These are phyloP conservation scores for Heliothis subflexa DNA, from an alignment of 1,140 invertebrate species.

Conservation along the genomic window DNA sequence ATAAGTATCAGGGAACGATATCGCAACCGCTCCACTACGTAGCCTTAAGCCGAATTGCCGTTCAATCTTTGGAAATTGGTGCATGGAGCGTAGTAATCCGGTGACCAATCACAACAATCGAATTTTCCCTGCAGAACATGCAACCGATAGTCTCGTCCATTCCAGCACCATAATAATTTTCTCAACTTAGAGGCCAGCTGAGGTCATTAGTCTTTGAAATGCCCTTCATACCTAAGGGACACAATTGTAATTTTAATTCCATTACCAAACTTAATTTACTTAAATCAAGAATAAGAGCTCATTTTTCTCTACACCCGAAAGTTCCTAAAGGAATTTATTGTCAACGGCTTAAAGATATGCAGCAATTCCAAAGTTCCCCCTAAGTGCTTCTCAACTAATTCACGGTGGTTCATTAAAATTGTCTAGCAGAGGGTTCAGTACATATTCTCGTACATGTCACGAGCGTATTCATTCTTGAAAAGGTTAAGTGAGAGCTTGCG, in stretches of 20 bases:
- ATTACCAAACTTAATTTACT: conserved; percentile 2
- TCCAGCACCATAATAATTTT: too few species aligned
- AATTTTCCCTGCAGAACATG: not conserved
- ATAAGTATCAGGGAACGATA: not conserved
- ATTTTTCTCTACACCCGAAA: not conserved
- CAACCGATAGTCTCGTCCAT: too few species aligned
- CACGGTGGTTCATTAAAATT: conserved; percentile 31
- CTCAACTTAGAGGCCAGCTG: too few species aligned
- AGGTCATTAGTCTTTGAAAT: too few species aligned
- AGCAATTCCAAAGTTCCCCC: conserved; percentile 22
- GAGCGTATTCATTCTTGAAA: conserved; percentile 17
- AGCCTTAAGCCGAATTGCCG: too few species aligned
- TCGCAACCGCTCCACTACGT: too few species aligned
- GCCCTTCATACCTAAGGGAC: too few species aligned
- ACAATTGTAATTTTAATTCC: too few species aligned
- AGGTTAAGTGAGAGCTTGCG: conserved; percentile 18
- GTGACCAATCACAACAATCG: not conserved
- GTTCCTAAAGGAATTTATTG: not conserved
- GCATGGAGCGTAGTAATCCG: not conserved
- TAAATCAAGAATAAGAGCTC: not conserved
- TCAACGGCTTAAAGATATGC: conserved; percentile 17
- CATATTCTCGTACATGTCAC: not conserved
- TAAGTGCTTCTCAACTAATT: conserved; percentile 30
- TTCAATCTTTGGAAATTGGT: not conserved
- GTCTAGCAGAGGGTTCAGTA: not conserved